Conservation (phyloP, 2,888 invertebrate genomes). For the Chaitophorus viminalis region DNA sequence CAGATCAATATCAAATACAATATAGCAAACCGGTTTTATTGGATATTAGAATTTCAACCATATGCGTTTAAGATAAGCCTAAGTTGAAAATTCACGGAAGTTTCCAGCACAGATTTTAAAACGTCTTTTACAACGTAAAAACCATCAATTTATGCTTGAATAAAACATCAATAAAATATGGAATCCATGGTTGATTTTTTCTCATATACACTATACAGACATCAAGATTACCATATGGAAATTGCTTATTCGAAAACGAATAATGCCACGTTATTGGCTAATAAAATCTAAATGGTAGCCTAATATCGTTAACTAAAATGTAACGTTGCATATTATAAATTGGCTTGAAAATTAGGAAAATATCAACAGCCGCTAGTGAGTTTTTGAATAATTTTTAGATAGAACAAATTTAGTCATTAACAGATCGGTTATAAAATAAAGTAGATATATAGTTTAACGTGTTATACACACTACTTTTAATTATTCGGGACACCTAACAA, state of each 20-base stretch:
- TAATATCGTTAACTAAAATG: too few species aligned
- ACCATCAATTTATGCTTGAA: conserved; percentile 15
- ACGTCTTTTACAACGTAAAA: conserved; percentile 2
- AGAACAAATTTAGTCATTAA: too few species aligned
- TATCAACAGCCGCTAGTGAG: too few species aligned
- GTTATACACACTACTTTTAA: not conserved
- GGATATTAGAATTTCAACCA: conserved; percentile 30
- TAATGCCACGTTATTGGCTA: too few species aligned
- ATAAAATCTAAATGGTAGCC: too few species aligned
- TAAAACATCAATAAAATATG: not conserved
- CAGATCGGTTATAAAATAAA: too few species aligned
- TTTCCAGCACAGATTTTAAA: conserved; percentile 8
- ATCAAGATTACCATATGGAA: not conserved
- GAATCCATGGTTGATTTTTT: not conserved
- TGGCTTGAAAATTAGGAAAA: too few species aligned
- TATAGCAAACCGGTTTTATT: not conserved
- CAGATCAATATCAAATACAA: not conserved
- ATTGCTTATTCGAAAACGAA: not conserved
- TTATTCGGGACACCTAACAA: not conserved
- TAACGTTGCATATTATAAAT: too few species aligned
- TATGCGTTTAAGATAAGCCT: conserved; percentile 21
- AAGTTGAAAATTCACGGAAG: not conserved
- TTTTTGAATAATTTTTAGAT: too few species aligned
- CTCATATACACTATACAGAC: too few species aligned
- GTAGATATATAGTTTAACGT: too few species aligned